phyloP scores from a whole-genome alignment of 2,888 invertebrate genomes.

The Protonemura montana region DNA sequence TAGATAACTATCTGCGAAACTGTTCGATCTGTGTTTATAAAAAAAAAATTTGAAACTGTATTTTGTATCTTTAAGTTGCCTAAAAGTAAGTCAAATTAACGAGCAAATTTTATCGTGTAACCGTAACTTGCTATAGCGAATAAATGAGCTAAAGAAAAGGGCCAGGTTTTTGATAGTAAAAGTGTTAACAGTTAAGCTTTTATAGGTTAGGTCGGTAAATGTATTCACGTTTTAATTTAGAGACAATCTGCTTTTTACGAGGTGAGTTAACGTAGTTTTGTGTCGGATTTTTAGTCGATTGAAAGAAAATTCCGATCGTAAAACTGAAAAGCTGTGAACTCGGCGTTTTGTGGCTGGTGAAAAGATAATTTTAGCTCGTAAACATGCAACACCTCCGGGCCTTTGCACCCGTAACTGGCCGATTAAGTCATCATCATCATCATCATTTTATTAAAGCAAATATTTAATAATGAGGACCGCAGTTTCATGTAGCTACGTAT shows the following conservation, averaged over 20 bases:
- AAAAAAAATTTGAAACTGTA: too few relatives aligned
- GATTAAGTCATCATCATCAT: neutral
- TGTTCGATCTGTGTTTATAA: too few relatives aligned
- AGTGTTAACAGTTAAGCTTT: conserved; percentile 29
- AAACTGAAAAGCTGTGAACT: neutral
- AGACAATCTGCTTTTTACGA: neutral
- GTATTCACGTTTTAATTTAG: neutral
- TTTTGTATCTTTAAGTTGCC: too few relatives aligned
- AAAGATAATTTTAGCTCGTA: neutral
- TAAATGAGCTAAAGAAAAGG: neutral
- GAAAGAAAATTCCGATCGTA: neutral
- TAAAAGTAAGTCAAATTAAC: too few relatives aligned
- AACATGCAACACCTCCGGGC: too few relatives aligned
- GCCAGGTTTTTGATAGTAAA: neutral
- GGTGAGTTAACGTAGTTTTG: neutral
- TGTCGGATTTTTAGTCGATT: neutral
- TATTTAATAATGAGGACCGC: neutral
- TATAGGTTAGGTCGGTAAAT: neutral
- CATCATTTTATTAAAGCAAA: neutral
- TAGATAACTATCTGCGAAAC: too few relatives aligned
- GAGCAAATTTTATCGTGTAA: neutral
- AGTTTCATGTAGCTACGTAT: neutral
- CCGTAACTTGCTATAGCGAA: neutral
- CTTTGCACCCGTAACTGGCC: neutral
- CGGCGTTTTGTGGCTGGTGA: neutral